Base-by-base conservation (phyloP, 2,113 vertebrate genomes). In the Poecilia latipinna region DNA sequence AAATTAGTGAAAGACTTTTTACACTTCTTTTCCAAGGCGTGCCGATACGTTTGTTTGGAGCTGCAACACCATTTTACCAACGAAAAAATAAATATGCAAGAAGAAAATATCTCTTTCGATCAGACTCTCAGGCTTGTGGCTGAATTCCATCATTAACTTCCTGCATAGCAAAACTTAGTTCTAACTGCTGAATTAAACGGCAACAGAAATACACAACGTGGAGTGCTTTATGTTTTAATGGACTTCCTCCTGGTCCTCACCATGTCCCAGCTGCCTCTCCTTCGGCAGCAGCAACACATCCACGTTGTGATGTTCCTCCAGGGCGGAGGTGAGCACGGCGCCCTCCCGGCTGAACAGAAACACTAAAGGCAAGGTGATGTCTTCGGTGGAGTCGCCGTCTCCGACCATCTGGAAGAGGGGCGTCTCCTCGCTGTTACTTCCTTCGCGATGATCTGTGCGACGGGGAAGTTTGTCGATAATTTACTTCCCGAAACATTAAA, bases 371-470 rank as follows among this genome's bases (percentile, higher is more conserved):
- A 95, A 65, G 10, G 62, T 82, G 77, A 96, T 91, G 90, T 95
- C 94, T 4, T 87, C 86, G 4, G 91, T 94, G 65, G 93, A 79
- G 66, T 91, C 92, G 3, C 94, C 95, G 2, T 96, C 95, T 22
- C 95, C 95, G 19, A 95, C 95, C 95, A 96, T 96, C 86, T 96
- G 95, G 76, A 96, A 96, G 17, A 95, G 93, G 8, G 95, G 94
- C 0, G 93, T 94, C 11, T 94, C 93, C 26, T 92, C 90, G 3
- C 92, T 94, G 67, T 90, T 94, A 69, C 94, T 96, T 65, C 93
- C 94, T 63, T 94, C 94, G 10, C 80, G 86, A 77, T 95, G 93
- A 82, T 95, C 95, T 96, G 82, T 63, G 24, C 5, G 66, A 51
- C 1, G 35, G 37, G 29, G 15, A 4, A 12, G 4, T 8, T 8